These are phyloP conservation scores for Mesembrinibis cayennensis DNA, from an alignment of 2,113 vertebrate species.

Conservation along the genomic window DNA sequence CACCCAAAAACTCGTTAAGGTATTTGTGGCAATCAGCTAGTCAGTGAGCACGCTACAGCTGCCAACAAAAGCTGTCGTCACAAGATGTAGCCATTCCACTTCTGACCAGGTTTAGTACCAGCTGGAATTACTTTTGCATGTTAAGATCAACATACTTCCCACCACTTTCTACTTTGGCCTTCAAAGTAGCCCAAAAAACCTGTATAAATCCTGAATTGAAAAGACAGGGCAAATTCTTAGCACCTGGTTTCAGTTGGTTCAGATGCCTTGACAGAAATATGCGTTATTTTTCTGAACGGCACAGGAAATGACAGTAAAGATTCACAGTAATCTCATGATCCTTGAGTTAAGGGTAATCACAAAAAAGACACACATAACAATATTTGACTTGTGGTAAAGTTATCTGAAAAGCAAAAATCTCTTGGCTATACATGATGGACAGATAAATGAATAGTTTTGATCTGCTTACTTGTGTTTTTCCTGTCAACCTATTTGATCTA, in stretches of 20 bases:
- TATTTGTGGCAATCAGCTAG: background rate
- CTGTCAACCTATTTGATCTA: conserved; percentile 9
- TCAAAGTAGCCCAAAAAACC: background rate
- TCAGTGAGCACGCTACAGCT: background rate
- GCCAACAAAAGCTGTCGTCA: background rate
- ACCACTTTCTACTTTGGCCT: background rate
- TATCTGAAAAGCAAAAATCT: conserved; percentile 24
- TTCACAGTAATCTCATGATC: background rate
- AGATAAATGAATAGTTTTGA: conserved; percentile 43
- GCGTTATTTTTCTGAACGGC: background rate
- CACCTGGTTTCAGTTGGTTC: background rate
- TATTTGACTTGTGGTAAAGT: conserved; percentile 23
- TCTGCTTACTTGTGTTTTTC: conserved; percentile 15
- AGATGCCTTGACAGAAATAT: background rate
- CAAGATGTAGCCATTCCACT: background rate
- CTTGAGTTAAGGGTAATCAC: background rate
- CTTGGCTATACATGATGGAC: conserved; percentile 6
- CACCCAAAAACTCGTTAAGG: background rate
- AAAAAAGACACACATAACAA: background rate
- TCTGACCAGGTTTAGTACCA: background rate
- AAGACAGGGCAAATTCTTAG: background rate
- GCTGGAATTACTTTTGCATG: background rate
- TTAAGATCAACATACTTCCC: background rate
- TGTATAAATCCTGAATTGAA: background rate
- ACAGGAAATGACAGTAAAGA: background rate